Percentiles rank a stretch among this genome's conserved stretches.
These are phyloP conservation scores for Orthosia incerta DNA, from an alignment of 2,888 invertebrate genomes.

Conservation along the genomic window DNA sequence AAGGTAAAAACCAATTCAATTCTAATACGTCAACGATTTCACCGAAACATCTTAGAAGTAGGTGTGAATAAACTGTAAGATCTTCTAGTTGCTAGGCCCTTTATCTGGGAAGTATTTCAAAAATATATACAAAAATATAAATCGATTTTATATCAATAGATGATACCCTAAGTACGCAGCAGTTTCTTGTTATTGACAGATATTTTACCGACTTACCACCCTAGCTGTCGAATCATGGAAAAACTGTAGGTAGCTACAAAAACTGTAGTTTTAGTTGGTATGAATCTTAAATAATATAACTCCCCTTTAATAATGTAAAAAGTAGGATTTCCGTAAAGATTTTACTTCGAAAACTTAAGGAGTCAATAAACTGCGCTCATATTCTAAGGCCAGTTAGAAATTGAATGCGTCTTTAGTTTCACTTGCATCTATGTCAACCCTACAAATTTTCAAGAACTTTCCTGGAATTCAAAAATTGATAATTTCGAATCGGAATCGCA, in stretches of 20 bases:
- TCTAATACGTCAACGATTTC: slow-evolving; percentile 13
- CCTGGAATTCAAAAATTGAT: too few relatives aligned
- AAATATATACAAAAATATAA: background rate
- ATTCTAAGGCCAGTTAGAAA: background rate
- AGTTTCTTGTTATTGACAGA: too few relatives aligned
- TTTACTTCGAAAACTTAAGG: too few relatives aligned
- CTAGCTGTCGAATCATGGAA: too few relatives aligned
- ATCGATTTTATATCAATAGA: too few relatives aligned
- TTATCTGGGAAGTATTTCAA: background rate
- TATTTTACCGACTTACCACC: too few relatives aligned
- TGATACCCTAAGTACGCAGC: too few relatives aligned
- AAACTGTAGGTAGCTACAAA: too few relatives aligned
- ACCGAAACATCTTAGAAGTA: slow-evolving; percentile 4
- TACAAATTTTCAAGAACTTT: background rate
- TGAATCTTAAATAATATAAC: too few relatives aligned
- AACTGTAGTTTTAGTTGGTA: too few relatives aligned
- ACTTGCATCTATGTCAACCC: background rate
- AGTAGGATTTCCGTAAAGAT: too few relatives aligned
- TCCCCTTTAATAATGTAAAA: too few relatives aligned
- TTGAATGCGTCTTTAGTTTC: background rate
- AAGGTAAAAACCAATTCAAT: background rate
- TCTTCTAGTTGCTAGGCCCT: background rate
- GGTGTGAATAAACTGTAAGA: slow-evolving; percentile 6
- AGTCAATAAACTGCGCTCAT: background rate
- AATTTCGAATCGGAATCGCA: background rate